Conservation (phyloP, 2,113 vertebrate species). For the Anhinga anhinga region DNA sequence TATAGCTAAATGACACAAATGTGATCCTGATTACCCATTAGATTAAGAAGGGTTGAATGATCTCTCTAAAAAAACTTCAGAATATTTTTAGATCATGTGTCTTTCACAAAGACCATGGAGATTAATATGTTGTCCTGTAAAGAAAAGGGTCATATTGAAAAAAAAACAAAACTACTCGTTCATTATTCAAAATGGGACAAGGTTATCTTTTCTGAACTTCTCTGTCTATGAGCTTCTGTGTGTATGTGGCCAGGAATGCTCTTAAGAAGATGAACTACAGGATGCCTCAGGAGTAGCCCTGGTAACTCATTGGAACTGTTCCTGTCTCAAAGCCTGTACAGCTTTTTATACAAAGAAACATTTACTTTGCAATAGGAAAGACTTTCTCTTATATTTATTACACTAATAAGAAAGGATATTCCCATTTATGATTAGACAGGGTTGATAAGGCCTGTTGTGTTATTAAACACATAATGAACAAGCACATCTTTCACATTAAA, state of each 20-base stretch:
- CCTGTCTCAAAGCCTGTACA: background rate
- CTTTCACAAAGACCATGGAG: background rate
- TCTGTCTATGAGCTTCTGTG: background rate
- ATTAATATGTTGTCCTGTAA: background rate
- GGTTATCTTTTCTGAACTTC: background rate
- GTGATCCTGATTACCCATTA: background rate
- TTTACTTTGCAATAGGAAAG: slow-evolving; percentile 16
- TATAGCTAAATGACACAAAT: background rate
- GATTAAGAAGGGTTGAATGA: background rate
- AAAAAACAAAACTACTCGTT: background rate
- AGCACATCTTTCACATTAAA: slow-evolving; percentile 55
- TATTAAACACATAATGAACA: slow-evolving; percentile 55
- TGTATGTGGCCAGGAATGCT: background rate
- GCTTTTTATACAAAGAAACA: slow-evolving; percentile 43
- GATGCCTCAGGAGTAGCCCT: background rate
- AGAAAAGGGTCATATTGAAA: background rate
- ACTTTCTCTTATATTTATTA: slow-evolving; percentile 44
- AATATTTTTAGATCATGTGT: background rate
- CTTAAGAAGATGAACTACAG: background rate
- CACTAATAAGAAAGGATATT: slow-evolving; percentile 12
- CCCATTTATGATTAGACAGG: slow-evolving; percentile 43
- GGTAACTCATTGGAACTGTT: background rate
- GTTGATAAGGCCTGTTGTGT: slow-evolving; percentile 34
- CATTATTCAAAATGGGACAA: background rate
- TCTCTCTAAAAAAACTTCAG: background rate